These are phyloP conservation scores for Otus sunia DNA, from an alignment of 2,113 vertebrate species.

Conservation along the genomic window DNA sequence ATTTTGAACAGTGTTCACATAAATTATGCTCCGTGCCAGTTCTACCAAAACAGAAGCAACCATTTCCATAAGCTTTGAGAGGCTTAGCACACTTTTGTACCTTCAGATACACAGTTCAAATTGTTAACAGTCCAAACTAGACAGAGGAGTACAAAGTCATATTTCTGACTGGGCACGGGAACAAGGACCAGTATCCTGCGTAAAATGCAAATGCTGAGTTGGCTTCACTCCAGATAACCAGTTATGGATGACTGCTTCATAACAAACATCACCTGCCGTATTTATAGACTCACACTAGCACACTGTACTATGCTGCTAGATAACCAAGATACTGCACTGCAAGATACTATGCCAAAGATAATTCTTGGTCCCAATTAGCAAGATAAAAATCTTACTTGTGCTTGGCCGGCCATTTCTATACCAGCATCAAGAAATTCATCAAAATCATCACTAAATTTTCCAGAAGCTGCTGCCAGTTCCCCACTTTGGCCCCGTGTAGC, in stretches of 20 bases:
- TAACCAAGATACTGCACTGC: not conserved
- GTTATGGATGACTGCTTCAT: not conserved
- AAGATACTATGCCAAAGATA: not conserved
- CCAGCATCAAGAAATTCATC: constrained; percentile 98
- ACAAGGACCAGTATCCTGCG: not conserved
- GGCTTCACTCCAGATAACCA: not conserved
- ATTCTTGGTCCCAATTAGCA: not conserved
- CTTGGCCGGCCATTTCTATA: constrained; percentile 98
- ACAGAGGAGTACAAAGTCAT: accelerated
- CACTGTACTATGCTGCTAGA: not conserved
- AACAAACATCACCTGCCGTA: not conserved
- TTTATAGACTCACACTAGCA: not conserved
- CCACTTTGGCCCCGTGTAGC: constrained; percentile 92
- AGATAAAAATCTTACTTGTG: constrained; percentile 79
- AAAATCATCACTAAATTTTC: constrained; percentile 97
- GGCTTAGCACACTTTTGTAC: not conserved
- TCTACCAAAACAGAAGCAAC: not conserved
- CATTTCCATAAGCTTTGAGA: not conserved
- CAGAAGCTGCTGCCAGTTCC: constrained; percentile 92
- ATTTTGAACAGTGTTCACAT: not conserved
- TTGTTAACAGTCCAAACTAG: not conserved
- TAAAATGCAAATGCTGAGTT: not conserved
- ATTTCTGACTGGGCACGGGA: not conserved
- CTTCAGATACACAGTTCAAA: not conserved
- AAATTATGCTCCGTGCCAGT: not conserved